Evolutionary conservation across 2,797 vertebrate species (phyloP).

Genomic region (Spinus pinus): DNA sequence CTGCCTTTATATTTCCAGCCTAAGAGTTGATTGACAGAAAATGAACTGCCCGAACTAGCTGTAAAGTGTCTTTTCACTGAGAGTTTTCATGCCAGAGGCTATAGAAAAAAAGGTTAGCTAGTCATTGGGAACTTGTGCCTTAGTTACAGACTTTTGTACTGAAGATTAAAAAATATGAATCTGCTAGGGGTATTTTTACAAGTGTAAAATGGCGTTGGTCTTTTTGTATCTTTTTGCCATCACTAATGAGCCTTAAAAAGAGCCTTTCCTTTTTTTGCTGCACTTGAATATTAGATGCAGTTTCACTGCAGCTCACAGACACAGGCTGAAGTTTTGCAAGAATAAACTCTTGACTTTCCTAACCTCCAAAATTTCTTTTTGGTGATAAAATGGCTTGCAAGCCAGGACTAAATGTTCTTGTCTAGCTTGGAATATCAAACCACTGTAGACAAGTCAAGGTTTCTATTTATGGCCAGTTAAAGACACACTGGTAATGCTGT

Average conservation of each 20-base stretch:
- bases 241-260: conserved; percentile 40
- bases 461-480: conserved; percentile 48
- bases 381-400: conserved; percentile 10
- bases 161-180: conserved; percentile 60
- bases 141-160: conserved; percentile 47
- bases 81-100: conserved; percentile 67
- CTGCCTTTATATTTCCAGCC: conserved; percentile 62
- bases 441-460: neutral
- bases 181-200: conserved; percentile 58
- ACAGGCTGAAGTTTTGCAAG: conserved; percentile 17
- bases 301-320: neutral
- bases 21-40: conserved; percentile 69
- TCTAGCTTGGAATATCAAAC: conserved; percentile 2
- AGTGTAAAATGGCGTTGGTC: conserved; percentile 40
- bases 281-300: neutral
- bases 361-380: conserved; percentile 1
- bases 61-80: conserved; percentile 50
- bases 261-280: conserved; percentile 6
- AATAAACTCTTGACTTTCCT: conserved; percentile 42
- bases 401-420: neutral
- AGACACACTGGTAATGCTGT: neutral
- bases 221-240: conserved; percentile 49
- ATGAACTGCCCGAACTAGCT: conserved; percentile 53
- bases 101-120: conserved; percentile 17
- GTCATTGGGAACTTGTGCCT: conserved; percentile 28